Conservation (phyloP, 2,888 invertebrate species). For the Leistus spinibarbis region DNA sequence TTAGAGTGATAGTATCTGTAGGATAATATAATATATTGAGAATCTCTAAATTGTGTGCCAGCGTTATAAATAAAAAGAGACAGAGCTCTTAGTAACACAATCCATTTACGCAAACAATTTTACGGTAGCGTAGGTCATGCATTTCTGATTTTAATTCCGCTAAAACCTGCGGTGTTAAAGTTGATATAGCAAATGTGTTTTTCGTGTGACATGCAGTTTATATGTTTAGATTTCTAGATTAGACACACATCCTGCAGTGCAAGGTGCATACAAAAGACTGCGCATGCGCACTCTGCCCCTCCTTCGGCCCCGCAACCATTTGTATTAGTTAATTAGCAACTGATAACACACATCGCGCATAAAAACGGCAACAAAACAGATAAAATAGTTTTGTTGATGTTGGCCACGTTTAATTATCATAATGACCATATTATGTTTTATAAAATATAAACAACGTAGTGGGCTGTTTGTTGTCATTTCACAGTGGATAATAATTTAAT, state of each 20-base stretch:
- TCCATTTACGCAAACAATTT: neutral
- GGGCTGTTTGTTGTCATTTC: conserved; percentile 35
- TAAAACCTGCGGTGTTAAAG: conserved; percentile 25
- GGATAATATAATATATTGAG: too few relatives aligned
- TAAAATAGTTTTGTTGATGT: conserved; percentile 36
- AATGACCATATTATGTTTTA: conserved; percentile 36
- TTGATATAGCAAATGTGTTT: conserved; percentile 23
- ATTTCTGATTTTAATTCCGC: conserved; percentile 25
- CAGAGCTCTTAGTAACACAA: neutral
- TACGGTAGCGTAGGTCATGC: neutral
- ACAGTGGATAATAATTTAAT: conserved; percentile 30
- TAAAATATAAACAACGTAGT: conserved; percentile 18
- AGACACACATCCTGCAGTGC: neutral
- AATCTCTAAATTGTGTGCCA: too few relatives aligned
- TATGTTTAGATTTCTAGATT: conserved; percentile 9
- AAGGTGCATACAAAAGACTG: neutral
- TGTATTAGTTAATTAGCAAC: conserved; percentile 34
- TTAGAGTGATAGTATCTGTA: too few relatives aligned
- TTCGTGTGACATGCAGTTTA: neutral
- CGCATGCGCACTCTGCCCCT: neutral
- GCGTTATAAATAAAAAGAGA: too few relatives aligned
- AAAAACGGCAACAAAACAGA: conserved; percentile 9
- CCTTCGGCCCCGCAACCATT: neutral
- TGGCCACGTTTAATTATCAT: conserved; percentile 34
- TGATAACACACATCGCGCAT: conserved; percentile 24